Percentiles rank a stretch among this genome's conserved stretches.
Evolutionary conservation across 1,140 invertebrate genomes (phyloP).

Genomic region (Megathymus violae): DNA sequence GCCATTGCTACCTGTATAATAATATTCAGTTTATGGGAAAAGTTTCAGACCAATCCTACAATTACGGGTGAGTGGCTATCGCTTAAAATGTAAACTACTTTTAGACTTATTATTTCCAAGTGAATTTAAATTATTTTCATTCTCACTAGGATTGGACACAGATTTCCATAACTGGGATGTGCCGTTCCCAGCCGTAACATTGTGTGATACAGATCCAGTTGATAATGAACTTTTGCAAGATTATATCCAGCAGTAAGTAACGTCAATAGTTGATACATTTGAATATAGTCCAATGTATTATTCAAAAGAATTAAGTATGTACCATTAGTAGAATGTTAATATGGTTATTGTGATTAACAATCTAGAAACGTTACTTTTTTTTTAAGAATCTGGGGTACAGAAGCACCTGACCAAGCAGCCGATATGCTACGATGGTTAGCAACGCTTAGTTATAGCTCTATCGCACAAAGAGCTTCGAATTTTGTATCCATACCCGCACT

Average conservation of each 20-base stretch:
- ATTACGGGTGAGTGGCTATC: slow-evolving; percentile 89
- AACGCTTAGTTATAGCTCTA: slow-evolving; percentile 70
- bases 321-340: too few relatives aligned
- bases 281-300: too few relatives aligned
- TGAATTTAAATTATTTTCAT: too few relatives aligned
- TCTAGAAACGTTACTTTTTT: neutral
- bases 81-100: too few relatives aligned
- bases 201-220: slow-evolving; percentile 85
- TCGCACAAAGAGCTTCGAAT: slow-evolving; percentile 53
- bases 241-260: slow-evolving; percentile 72
- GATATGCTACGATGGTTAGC: slow-evolving; percentile 73
- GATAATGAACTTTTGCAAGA: slow-evolving; percentile 75
- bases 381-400: slow-evolving; percentile 55
- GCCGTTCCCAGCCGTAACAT: slow-evolving; percentile 87
- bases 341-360: too few relatives aligned
- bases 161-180: slow-evolving; percentile 91
- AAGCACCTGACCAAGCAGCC: slow-evolving; percentile 53
- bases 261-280: too few relatives aligned
- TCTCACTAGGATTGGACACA: slow-evolving; percentile 86
- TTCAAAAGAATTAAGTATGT: too few relatives aligned
- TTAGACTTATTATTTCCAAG: too few relatives aligned
- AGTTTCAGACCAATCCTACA: slow-evolving; percentile 91
- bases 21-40: slow-evolving; percentile 89
- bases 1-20: slow-evolving; percentile 87
- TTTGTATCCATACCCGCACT: slow-evolving; percentile 57